Evolutionary conservation across 2,888 invertebrate genomes (phyloP), one percentile per base, ranked within the genome.

Genomic region (Mythimna vitellina): DNA sequence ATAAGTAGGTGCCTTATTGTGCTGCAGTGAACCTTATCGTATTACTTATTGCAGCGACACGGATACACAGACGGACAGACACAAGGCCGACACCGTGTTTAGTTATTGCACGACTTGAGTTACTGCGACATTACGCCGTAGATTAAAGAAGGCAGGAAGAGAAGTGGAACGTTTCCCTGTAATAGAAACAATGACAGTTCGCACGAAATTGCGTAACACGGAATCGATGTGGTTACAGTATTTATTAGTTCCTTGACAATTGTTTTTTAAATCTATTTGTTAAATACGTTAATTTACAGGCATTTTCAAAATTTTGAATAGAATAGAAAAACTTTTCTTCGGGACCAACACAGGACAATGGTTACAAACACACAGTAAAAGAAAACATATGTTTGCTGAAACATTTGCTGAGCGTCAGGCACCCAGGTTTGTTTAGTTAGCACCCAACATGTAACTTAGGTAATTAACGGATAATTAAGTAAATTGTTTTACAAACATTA

Each of bases 41-140:
- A 17, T 42, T 70, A 60, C 25, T 74, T 58, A 65, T 57, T 58
- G 25, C 51, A 66, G 56, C 53, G 74, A 84, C 76, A 83, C 88
- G 89, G 90, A 89, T 87, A 87, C 84, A 70, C 73, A 87, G 70
- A 84, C 90, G 86, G 86, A 89, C 85, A 77, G 68, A 64, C 63
- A 73, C 89, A 89, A 90, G 90, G 89, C 77, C 86, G 71, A 17
- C 65, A 63, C 64, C 9, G 38, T 66, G 67, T 73, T 68, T 63
- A 68, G 60, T 69, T 70, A 56, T 42, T 68, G 42, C 71, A 65
- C 78, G 32, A 73, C 29, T 51, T 54, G 49, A 65, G 53, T 65
- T 66, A 75, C 67, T 67, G 51, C 65, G 65, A 67, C 81, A 80
- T 58, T 70, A 58, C 62, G 56, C 51, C 83, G 64, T 54, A 14